These are phyloP conservation scores for Telenomus remus DNA, from an alignment of 1,140 invertebrate species.

Conservation along the genomic window DNA sequence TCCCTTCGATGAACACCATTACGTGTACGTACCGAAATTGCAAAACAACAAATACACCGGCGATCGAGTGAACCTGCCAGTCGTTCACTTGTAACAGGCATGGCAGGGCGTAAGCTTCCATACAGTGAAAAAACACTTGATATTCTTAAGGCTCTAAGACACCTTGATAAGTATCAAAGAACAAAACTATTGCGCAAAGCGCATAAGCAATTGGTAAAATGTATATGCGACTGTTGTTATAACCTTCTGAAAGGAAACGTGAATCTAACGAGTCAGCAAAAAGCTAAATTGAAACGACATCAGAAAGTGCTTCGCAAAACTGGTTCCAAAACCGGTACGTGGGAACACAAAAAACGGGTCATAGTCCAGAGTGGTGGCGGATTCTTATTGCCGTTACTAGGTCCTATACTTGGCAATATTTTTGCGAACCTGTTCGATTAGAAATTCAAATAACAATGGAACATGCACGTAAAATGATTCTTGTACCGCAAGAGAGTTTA, in stretches of 20 bases:
- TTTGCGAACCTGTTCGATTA: background rate
- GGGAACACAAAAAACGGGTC: background rate
- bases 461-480: conserved; percentile 34
- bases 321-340: background rate
- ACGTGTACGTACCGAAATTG: no score
- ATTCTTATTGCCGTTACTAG: background rate
- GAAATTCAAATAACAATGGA: no score
- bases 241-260: conserved; percentile 35
- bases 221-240: conserved; percentile 33
- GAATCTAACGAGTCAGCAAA: background rate
- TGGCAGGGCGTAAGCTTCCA: no score
- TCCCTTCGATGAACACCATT: background rate
- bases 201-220: conserved; percentile 22
- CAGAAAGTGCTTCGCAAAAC: background rate
- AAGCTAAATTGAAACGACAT: conserved; percentile 2
- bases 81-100: no score
- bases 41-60: no score
- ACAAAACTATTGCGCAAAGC: conserved; percentile 24
- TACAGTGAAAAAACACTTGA: no score
- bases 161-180: conserved; percentile 23
- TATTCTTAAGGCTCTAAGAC: background rate
- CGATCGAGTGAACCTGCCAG: no score
- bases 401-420: background rate
- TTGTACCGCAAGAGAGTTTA: conserved; percentile 23
- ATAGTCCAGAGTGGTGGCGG: conserved; percentile 8